Conservation (phyloP, 1,140 invertebrate genomes). For the Stratiolaelaps scimitus region DNA sequence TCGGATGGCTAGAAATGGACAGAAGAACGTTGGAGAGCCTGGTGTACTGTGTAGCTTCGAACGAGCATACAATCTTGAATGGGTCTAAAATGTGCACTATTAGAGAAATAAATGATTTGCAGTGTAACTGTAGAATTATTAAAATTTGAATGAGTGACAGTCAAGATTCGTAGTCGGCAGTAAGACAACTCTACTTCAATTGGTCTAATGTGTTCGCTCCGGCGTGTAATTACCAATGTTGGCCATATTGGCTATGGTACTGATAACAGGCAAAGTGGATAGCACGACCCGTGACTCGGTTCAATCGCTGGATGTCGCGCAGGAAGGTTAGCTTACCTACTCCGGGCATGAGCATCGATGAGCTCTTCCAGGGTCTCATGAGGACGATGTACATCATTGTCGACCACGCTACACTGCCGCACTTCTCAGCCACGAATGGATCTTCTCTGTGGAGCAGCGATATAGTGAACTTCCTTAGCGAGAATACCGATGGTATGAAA, state of each 20-base stretch:
- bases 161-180: too few species aligned
- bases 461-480: not conserved
- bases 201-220: too few species aligned
- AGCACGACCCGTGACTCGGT: not conserved
- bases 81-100: too few species aligned
- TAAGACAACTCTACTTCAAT: too few species aligned
- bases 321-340: not conserved
- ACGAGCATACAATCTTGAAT: too few species aligned
- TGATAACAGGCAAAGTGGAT: conserved; percentile 1
- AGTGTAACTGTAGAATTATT: too few species aligned
- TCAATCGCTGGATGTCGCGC: not conserved
- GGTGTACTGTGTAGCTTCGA: too few species aligned
- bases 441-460: not conserved
- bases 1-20: too few species aligned
- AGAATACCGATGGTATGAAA: not conserved
- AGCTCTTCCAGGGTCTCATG: not conserved
- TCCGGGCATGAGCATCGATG: not conserved
- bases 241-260: not conserved
- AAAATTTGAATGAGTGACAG: too few species aligned
- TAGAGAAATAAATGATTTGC: too few species aligned
- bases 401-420: not conserved
- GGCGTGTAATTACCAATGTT: too few species aligned
- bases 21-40: too few species aligned
- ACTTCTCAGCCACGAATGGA: not conserved
- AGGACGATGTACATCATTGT: not conserved